Base-by-base conservation (phyloP, 2,888 invertebrate genomes). In the Scelioninae gen. 1 region DNA sequence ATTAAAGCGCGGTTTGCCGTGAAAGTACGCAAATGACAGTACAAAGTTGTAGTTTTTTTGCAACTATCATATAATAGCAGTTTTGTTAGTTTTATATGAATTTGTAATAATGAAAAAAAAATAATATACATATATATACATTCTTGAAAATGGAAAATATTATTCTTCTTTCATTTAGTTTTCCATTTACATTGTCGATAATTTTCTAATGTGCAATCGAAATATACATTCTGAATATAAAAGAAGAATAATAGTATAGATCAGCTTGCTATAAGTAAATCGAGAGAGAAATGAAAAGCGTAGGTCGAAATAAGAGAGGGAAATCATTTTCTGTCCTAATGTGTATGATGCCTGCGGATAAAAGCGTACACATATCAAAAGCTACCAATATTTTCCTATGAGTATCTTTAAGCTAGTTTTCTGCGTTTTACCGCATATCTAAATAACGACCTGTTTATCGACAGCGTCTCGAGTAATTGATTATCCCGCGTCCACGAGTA, bases 371-470 rank as follows among this genome's bases (percentile, higher is more conserved):
- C 53, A 31, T 9, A 38, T 38, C 62, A 45, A 47, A 62, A 45
- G 29, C 62, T 10, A 45, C 34, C 63, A 34, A 63, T 49, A 63
- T 63, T 49, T 49, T 47, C 11, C 47, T 31, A 9, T 16, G 63
- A 16, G 13, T 49, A 60, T 60, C 13, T 31, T 60, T 60, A 43
- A 56, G 31, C 45, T 45, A 58, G 58, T 23, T 58, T 58, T 45
- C 45, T 29, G 45, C 32, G 63, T 31, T 49, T 63, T 49, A 32
- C 16, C 34, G 13, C 29, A 29, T 63, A 63, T 47, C 47, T 16
- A 63, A 63, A 63, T 63, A 63, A 63, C 16, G 32, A 7, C 11
- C 11, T 63, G 63, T 63, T 49, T 63, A 63, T 63, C 49, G 34
- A 34, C 63, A 49, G 15, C 49, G 16, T 15, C 34, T 63, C 63